Evolutionary conservation across 2,797 vertebrate species (phyloP).

Genomic region (Trachurus trachurus): DNA sequence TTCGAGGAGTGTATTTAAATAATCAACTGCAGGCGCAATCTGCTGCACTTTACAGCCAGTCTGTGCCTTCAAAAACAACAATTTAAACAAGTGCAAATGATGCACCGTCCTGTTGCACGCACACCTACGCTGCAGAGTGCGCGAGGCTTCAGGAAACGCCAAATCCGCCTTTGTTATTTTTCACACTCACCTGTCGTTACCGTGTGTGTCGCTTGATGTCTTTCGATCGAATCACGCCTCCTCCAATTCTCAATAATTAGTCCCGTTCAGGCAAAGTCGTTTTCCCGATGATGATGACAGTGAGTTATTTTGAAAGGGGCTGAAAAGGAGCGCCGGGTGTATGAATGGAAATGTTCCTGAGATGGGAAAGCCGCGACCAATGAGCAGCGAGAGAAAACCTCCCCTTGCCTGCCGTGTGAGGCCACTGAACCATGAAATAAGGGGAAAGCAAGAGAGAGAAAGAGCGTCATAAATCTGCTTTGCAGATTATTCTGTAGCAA

Average conservation of each 20-base stretch:
- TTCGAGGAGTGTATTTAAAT: neutral
- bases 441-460: conserved; percentile 77
- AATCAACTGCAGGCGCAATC: neutral
- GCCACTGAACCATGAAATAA: conserved; percentile 89
- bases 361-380: conserved; percentile 82
- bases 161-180: neutral
- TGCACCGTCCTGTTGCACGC: conserved; percentile 16
- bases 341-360: conserved; percentile 83
- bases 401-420: conserved; percentile 78
- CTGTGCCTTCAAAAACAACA: neutral
- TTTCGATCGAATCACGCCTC: conserved; percentile 59
- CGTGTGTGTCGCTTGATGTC: conserved; percentile 48
- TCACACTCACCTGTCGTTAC: conserved; percentile 84
- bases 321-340: conserved; percentile 77
- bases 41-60: neutral
- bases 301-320: conserved; percentile 79
- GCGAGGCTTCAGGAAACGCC: neutral
- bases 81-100: conserved; percentile 40
- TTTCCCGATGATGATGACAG: conserved; percentile 79
- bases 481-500: conserved; percentile 15
- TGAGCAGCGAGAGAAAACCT: conserved; percentile 84
- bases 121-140: conserved; percentile 6
- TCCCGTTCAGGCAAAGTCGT: conserved; percentile 74
- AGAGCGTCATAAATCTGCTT: conserved; percentile 81
- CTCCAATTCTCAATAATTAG: conserved; percentile 75